A percentile compares a stretch with the other conserved stretches of the same genome.
Conservation (phyloP, 2,797 vertebrate species). For the Pipistrellus pipistrellus region DNA sequence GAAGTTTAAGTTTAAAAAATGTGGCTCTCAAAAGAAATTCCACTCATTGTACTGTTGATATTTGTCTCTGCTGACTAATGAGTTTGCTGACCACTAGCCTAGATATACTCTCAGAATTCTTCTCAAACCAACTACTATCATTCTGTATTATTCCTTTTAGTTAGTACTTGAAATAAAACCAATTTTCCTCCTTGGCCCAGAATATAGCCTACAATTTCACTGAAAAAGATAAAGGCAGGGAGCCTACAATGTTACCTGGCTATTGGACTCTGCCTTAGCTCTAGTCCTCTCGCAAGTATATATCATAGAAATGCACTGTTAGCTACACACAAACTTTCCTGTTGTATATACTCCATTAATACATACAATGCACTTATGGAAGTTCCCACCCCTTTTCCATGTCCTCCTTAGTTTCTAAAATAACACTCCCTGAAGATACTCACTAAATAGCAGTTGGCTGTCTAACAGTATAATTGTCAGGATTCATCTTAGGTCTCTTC, state of each 20-base stretch:
- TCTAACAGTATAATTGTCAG: neutral
- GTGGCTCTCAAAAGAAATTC: too few relatives aligned
- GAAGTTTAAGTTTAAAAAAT: too few relatives aligned
- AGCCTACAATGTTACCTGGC: neutral
- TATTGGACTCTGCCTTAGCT: neutral
- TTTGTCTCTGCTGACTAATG: too few relatives aligned
- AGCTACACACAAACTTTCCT: neutral
- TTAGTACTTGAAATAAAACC: neutral
- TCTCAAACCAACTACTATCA: neutral
- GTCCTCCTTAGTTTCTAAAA: constrained; percentile 23
- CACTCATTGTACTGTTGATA: too few relatives aligned
- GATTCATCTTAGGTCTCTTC: neutral
- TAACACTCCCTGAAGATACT: neutral
- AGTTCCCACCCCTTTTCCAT: neutral
- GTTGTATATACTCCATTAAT: neutral
- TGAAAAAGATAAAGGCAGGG: neutral
- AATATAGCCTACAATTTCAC: neutral
- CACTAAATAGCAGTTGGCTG: neutral
- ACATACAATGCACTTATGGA: neutral
- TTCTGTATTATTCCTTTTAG: neutral
- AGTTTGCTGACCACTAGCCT: neutral
- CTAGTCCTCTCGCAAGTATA: neutral
- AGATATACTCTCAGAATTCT: constrained; percentile 34
- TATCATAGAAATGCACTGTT: neutral
- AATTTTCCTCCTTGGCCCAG: neutral